Conservation (phyloP, 1,140 invertebrate species). For the Nasonia giraulti region DNA sequence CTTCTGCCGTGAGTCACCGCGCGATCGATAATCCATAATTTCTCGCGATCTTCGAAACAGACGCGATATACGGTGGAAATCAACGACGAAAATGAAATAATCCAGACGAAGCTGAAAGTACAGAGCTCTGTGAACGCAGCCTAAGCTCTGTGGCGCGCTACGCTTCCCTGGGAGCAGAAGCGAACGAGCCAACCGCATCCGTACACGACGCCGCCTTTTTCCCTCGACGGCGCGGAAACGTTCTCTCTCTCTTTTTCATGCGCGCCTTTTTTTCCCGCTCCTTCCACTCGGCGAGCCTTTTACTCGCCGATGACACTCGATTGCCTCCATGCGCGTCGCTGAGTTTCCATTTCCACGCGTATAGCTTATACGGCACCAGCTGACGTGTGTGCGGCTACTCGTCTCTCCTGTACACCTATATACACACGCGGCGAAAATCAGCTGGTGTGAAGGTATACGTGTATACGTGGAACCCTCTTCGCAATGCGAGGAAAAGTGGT, state of each 20-base stretch:
- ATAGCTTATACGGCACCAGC: background rate
- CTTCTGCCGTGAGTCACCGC: background rate
- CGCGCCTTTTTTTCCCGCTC: background rate
- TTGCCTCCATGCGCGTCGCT: background rate
- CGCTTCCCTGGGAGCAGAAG: constrained; percentile 11
- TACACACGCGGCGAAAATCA: constrained; percentile 26
- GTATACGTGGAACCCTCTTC: background rate
- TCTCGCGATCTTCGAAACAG: background rate
- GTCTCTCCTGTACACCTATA: background rate
- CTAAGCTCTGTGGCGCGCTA: background rate
- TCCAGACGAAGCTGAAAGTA: background rate
- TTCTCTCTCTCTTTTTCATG: background rate
- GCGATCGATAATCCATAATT: background rate
- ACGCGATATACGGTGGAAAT: no score
- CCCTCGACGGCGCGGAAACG: constrained; percentile 13
- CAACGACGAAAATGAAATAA: background rate
- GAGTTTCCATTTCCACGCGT: constrained; percentile 22
- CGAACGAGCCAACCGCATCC: background rate
- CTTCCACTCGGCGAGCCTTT: constrained; percentile 9
- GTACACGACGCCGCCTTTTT: constrained; percentile 21
- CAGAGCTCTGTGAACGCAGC: background rate
- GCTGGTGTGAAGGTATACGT: constrained; percentile 10
- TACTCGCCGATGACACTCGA: constrained; percentile 7
- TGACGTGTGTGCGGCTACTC: background rate
- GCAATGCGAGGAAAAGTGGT: background rate